Conservation (phyloP, 2,888 invertebrate species). For the Acanthoscelides obtectus region DNA sequence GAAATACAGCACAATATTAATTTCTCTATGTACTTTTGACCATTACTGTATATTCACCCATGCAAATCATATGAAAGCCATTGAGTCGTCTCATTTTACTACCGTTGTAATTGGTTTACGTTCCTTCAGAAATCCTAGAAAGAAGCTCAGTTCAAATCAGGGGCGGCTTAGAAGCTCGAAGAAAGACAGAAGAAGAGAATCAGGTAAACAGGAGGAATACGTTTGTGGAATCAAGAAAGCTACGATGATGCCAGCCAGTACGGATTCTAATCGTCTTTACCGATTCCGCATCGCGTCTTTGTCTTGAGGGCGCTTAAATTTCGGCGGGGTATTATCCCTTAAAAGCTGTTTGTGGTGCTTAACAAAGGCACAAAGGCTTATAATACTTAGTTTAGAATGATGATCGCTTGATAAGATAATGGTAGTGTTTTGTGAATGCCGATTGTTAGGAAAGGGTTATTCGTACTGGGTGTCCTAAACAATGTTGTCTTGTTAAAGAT, state of each 20-base stretch:
- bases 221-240: neutral
- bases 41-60: no score
- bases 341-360: neutral
- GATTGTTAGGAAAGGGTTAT: no score
- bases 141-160: neutral
- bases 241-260: neutral
- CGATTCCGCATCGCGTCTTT: neutral
- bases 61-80: no score
- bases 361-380: neutral
- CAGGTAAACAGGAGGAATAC: neutral
- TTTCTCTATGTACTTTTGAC: no score
- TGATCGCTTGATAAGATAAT: neutral
- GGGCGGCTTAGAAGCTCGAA: neutral
- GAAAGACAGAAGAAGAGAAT: neutral
- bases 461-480: no score
- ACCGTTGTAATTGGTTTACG: constrained; percentile 12
- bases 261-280: neutral
- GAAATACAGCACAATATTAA: no score
- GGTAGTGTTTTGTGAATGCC: neutral
- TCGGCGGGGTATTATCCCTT: neutral
- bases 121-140: neutral
- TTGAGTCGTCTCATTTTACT: no score
- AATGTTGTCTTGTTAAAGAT: no score
- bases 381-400: neutral
- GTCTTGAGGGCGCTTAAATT: neutral